These are phyloP conservation scores for Lordiphosa clarofinis DNA, from an alignment of 1,140 invertebrate species.

Conservation along the genomic window DNA sequence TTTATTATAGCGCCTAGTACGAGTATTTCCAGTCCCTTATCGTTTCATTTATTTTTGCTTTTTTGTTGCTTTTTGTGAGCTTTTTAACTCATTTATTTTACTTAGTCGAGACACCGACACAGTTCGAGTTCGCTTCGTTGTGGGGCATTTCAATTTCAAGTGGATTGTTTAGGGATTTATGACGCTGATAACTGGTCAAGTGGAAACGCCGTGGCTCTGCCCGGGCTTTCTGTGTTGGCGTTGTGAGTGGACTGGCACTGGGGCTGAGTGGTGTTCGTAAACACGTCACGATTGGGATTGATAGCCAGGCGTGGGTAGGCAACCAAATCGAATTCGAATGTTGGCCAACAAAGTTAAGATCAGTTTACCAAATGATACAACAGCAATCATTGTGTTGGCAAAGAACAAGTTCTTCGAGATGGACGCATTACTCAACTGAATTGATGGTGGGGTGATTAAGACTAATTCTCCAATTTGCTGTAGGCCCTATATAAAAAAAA, in stretches of 20 bases:
- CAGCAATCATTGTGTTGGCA: too few relatives aligned
- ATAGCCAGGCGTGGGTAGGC: constrained; percentile 42
- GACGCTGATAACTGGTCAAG: constrained; percentile 71
- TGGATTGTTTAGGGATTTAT: constrained; percentile 75
- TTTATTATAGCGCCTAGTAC: constrained; percentile 35
- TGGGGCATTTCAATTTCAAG: constrained; percentile 54
- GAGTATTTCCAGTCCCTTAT: constrained; percentile 52
- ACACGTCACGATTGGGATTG: constrained; percentile 60
- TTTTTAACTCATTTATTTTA: constrained; percentile 67
- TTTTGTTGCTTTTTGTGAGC: constrained; percentile 45
- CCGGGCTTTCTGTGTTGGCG: constrained; percentile 9
- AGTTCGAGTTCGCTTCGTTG: constrained; percentile 25
- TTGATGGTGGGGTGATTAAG: constrained; percentile 1
- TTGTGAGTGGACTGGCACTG: constrained; percentile 9
- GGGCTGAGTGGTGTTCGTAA: constrained; percentile 14
- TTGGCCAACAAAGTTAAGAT: neutral
- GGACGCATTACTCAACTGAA: too few relatives aligned
- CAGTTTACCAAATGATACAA: too few relatives aligned
- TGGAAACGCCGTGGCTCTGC: constrained; percentile 29
- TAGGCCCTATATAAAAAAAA: too few relatives aligned
- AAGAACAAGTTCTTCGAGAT: too few relatives aligned
- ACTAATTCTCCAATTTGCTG: constrained; percentile 4
- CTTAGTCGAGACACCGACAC: constrained; percentile 38
- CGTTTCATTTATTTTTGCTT: constrained; percentile 18
- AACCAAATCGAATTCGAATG: constrained; percentile 15